Evolutionary conservation across 2,113 vertebrate genomes (phyloP).

Genomic region (Tylochromis polylepis): DNA sequence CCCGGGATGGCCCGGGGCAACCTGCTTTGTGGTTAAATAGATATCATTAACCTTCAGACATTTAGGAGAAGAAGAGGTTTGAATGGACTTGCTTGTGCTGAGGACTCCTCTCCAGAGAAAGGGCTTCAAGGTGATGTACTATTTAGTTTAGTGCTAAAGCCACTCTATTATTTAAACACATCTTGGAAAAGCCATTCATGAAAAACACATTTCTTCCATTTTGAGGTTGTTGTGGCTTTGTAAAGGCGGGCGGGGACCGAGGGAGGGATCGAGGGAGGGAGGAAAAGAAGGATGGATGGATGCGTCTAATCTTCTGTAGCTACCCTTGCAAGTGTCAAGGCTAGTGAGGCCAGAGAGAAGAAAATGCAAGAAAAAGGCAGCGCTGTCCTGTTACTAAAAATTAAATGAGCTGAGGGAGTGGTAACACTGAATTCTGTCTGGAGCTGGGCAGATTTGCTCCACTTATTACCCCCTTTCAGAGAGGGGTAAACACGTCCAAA

Average conservation of each 20-base stretch:
- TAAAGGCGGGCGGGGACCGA: conserved; percentile 24
- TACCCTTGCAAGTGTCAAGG: conserved; percentile 34
- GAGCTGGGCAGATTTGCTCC: conserved; percentile 56
- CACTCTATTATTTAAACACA: conserved; percentile 90
- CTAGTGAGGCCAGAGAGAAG: neutral
- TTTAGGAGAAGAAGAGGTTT: conserved; percentile 67
- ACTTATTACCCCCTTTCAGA: conserved; percentile 61
- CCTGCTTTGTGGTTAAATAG: conserved; percentile 78
- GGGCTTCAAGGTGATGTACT: conserved; percentile 81
- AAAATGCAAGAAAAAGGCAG: neutral
- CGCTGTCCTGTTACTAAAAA: conserved; percentile 65
- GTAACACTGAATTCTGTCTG: conserved; percentile 44
- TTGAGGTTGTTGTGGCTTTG: conserved; percentile 79
- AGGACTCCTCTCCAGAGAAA: conserved; percentile 76
- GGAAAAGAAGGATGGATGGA: conserved; percentile 3
- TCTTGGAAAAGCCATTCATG: conserved; percentile 77
- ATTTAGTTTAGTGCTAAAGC: conserved; percentile 71
- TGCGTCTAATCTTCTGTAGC: conserved; percentile 27
- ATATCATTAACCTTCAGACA: conserved; percentile 78
- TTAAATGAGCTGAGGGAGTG: conserved; percentile 66
- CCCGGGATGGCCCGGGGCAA: conserved; percentile 71
- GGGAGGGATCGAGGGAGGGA: neutral
- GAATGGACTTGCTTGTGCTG: conserved; percentile 70
- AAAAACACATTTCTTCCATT: conserved; percentile 95
- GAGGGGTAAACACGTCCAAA: conserved; percentile 53